Evolutionary conservation across 2,888 invertebrate genomes (phyloP), one percentile per base, ranked within the genome.

Genomic region (Eupsilia transversa): DNA sequence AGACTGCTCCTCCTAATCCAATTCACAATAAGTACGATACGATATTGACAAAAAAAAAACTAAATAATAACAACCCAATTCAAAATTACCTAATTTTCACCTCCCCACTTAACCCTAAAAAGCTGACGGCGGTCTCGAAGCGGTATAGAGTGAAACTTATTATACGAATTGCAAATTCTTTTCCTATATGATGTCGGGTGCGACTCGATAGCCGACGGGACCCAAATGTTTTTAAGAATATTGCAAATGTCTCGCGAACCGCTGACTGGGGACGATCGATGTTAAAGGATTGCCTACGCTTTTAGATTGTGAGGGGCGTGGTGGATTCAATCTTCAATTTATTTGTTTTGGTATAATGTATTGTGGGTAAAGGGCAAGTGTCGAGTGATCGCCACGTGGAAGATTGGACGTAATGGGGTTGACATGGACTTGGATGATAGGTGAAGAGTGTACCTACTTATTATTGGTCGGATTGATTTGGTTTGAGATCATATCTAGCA

Each of bases 221-320:
- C 84, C 91, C 91, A 86, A 93, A 93, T 92, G 93, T 92, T 93
- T 93, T 94, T 94, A 94, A 93, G 94, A 92, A 94, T 94, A 94
- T 94, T 94, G 93, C 93, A 92, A 92, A 92, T 92, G 92, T 93
- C 92, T 91, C 92, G 86, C 89, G 89, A 89, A 90, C 90, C 91
- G 93, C 91, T 92, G 92, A 94, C 92, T 91, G 84, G 84, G 86
- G 80, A 86, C 89, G 92, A 91, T 92, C 92, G 91, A 92, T 91
- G 91, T 89, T 93, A 92, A 94, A 92, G 92, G 93, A 94, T 94
- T 93, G 93, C 91, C 89, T 88, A 89, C 89, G 89, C 90, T 90
- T 91, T 91, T 90, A 90, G 91, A 86, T 83, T 82, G 84, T 83
- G 87, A 84, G 88, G 88, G 89, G 89, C 88, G 87, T 88, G 89